Percentiles rank a stretch among this genome's conserved stretches.
These are phyloP conservation scores for Drosophila pachea DNA, from an alignment of 1,140 invertebrate species.

Conservation along the genomic window DNA sequence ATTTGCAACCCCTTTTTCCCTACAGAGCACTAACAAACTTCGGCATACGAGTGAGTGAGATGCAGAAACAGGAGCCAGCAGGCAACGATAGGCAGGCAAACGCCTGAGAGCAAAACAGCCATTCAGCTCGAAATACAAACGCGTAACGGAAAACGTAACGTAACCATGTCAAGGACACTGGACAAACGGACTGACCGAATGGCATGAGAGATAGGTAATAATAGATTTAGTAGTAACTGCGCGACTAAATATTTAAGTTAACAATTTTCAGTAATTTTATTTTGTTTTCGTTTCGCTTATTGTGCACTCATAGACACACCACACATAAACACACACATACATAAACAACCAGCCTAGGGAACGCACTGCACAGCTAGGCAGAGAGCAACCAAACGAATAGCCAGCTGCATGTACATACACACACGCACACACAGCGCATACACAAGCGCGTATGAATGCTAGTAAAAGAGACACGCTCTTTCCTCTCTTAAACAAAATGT, in stretches of 20 bases:
- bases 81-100: slow-evolving; percentile 18
- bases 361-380: slow-evolving; percentile 22
- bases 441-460: slow-evolving; percentile 11
- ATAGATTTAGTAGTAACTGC: slow-evolving; percentile 11
- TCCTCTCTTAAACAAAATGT: slow-evolving; percentile 23
- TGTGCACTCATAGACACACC: slow-evolving; percentile 36
- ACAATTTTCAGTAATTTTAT: slow-evolving; percentile 52
- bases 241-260: slow-evolving; percentile 63
- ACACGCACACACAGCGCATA: not conserved
- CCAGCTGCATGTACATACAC: slow-evolving; percentile 37
- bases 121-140: slow-evolving; percentile 1
- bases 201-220: slow-evolving; percentile 1
- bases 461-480: slow-evolving; percentile 13
- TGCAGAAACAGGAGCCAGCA: slow-evolving; percentile 5
- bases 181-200: slow-evolving; percentile 13
- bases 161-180: slow-evolving; percentile 44
- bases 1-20: slow-evolving; percentile 31
- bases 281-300: slow-evolving; percentile 44
- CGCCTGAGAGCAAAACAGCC: not conserved
- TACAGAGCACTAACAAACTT: not conserved
- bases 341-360: slow-evolving; percentile 1
- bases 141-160: slow-evolving; percentile 27
- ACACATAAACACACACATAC: slow-evolving; percentile 21
- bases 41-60: slow-evolving; percentile 2
- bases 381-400: slow-evolving; percentile 10